Evolutionary conservation across 2,888 invertebrate genomes (phyloP), one percentile per base, ranked within the genome.

Genomic region (Gryllus longicercus): DNA sequence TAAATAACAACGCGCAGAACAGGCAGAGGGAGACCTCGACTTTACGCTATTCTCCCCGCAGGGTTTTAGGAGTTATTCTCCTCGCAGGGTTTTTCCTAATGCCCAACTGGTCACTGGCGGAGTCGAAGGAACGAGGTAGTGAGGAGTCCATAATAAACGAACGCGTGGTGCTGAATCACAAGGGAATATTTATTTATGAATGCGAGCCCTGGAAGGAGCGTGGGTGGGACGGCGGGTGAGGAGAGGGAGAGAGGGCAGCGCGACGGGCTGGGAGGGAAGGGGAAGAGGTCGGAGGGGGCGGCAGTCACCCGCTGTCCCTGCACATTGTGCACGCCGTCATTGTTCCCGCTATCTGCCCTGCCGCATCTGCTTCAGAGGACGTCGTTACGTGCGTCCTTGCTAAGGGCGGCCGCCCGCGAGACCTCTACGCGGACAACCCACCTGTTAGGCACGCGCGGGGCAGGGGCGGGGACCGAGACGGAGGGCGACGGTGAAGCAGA

Each of bases 151-250:
- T 63, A 63, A 63, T 63, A 63, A 63, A 63, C 63, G 63, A 14
- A 63, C 63, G 63, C 63, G 63, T 63, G 16, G n/a, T 8, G 63
- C n/a, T 63, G 63, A 63, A 63, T 63, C 63, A 63, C 63, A 63
- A 63, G 63, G 63, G 63, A 63, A 14, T 63, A 63, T 63, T 63
- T 63, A 63, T 63, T 63, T 63, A 63, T 63, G 63, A 63, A 63
- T 63, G 63, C 63, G 63, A n/a, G 63, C 63, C 10, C 63, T 38
- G 38, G 38, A 8, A 38, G 38, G 38, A 8, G 38, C 38, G 38
- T 38, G 38, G 38, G 38, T 38, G 38, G 38, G 38, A 38, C 38
- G 38, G 8, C 8, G 38, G 38, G 38, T 5, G 38, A 0, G 38
- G 38, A 38, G 38, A 5, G 38, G 38, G 38, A 38, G 38, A 38